Conservation (phyloP, 2,888 invertebrate genomes). For the Heliconius aoede region DNA sequence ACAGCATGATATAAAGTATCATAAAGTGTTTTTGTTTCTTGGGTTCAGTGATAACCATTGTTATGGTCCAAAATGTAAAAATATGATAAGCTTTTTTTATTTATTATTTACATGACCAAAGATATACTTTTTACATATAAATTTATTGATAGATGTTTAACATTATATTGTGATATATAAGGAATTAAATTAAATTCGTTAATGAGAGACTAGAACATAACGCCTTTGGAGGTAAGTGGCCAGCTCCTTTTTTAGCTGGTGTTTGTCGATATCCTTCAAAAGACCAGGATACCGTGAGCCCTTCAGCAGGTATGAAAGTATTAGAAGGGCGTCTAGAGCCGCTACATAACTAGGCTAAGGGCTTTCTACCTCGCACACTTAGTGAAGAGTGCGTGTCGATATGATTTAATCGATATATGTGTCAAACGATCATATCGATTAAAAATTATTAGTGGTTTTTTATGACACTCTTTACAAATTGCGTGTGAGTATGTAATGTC, state of each 20-base stretch:
- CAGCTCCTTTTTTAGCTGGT: constrained; percentile 41
- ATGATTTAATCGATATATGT: constrained; percentile 34
- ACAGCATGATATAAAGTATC: too few relatives aligned
- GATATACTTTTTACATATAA: background rate
- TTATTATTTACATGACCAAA: too few relatives aligned
- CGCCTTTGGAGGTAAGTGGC: constrained; percentile 41
- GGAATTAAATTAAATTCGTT: constrained; percentile 46
- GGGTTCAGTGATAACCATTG: too few relatives aligned
- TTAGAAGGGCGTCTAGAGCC: constrained; percentile 57
- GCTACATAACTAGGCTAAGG: constrained; percentile 72
- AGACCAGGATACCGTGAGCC: constrained; percentile 48
- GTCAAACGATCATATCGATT: too few relatives aligned
- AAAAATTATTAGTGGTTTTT: background rate
- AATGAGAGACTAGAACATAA: constrained; percentile 45
- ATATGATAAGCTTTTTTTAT: too few relatives aligned
- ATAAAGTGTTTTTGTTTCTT: too few relatives aligned
- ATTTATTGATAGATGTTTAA: background rate
- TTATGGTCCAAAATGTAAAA: too few relatives aligned
- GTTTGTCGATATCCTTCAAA: constrained; percentile 29
- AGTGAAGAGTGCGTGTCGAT: constrained; percentile 54
- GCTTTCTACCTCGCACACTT: constrained; percentile 60
- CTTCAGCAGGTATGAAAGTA: constrained; percentile 54
- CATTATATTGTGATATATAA: constrained; percentile 37
- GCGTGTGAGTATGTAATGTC: background rate
- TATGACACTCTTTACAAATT: too few relatives aligned